phyloP scores from a whole-genome alignment of 2,797 vertebrate species.

The Cynopterus sphinx region DNA sequence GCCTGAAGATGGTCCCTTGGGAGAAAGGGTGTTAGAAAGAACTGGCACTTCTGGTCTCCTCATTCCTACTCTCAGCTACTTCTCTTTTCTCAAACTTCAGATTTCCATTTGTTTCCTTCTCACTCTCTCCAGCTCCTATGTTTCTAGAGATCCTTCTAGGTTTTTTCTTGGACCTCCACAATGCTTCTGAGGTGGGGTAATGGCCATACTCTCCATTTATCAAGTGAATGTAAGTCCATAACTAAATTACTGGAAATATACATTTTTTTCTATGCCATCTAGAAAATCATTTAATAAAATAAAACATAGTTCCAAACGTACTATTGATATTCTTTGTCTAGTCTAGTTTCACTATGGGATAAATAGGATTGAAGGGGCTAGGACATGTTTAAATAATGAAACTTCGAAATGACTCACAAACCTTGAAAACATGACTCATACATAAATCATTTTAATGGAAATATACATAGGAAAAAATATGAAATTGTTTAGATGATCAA shows the following conservation, averaged over 20 bases:
- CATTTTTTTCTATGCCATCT: not conserved
- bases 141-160: not conserved
- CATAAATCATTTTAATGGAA: not conserved
- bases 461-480: not conserved
- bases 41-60: not conserved
- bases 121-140: not conserved
- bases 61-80: not conserved
- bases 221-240: not conserved
- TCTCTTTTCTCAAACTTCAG: not conserved
- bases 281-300: not conserved
- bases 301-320: not conserved
- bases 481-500: not conserved
- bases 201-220: not conserved
- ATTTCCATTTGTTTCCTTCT: not conserved
- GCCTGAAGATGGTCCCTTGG: rapidly evolving
- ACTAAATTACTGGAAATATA: not conserved
- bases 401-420: not conserved
- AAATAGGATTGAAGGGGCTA: not conserved
- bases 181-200: not conserved
- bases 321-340: not conserved
- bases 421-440: not conserved
- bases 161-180: not conserved
- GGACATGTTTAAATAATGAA: not conserved
- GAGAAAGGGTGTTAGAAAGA: not conserved
- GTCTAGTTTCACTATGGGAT: not conserved